Percentiles rank a stretch among this genome's conserved stretches.
phyloP scores from a whole-genome alignment of 2,888 invertebrate genomes.

The Plagodis pulveraria region DNA sequence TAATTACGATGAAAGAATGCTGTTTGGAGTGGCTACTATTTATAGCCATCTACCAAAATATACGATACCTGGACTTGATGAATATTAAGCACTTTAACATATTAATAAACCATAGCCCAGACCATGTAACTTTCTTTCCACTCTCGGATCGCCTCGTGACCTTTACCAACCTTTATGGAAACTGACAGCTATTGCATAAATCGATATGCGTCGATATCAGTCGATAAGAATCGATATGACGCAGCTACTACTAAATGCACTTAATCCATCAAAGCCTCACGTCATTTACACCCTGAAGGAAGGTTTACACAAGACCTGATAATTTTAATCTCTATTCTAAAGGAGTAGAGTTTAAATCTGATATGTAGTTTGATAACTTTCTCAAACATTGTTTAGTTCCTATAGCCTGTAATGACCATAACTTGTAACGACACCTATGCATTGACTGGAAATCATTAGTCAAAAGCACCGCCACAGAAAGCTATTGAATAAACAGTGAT shows the following conservation, averaged over 20 bases:
- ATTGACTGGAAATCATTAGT: conserved; percentile 35
- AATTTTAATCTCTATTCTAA: conserved; percentile 13
- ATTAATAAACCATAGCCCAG: conserved; percentile 30
- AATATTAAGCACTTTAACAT: conserved; percentile 7
- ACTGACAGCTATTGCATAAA: conserved; percentile 35
- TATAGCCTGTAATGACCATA: conserved; percentile 40
- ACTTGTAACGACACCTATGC: conserved; percentile 41
- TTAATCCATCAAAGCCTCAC: conserved; percentile 53
- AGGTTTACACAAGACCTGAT: neutral
- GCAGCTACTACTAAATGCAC: conserved; percentile 45
- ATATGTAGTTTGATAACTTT: conserved; percentile 39
- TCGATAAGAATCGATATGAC: conserved; percentile 48
- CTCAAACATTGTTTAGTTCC: conserved; percentile 54
- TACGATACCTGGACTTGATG: neutral
- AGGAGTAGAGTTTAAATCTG: conserved; percentile 15
- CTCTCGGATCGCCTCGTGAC: conserved; percentile 29
- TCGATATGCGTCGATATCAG: conserved; percentile 43
- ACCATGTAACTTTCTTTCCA: conserved; percentile 35
- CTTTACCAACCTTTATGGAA: conserved; percentile 32
- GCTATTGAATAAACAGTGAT: conserved; percentile 25
- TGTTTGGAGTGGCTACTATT: too few species aligned
- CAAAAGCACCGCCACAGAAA: conserved; percentile 22
- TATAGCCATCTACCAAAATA: neutral
- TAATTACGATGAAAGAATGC: too few species aligned
- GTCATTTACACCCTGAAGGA: conserved; percentile 43